Conservation (phyloP, 1,140 invertebrate species). For the Sarcophaga bullata region DNA sequence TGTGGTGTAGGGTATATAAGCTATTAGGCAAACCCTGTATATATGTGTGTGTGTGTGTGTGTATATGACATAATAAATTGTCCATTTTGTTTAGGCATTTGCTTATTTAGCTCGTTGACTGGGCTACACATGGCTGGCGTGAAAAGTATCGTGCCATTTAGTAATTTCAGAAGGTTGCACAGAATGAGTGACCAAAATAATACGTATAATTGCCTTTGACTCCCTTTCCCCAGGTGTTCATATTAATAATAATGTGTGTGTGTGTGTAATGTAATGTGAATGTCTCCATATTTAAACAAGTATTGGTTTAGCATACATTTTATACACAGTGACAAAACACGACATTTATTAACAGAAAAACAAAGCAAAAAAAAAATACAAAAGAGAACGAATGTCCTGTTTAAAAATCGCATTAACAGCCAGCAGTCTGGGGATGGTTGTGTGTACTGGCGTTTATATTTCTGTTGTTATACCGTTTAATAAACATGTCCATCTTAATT, state of each 20-base stretch:
- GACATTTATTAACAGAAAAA: slow-evolving; percentile 39
- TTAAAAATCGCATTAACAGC: not conserved
- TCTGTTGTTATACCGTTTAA: slow-evolving; percentile 35
- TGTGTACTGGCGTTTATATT: not conserved
- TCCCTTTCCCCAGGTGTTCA: not conserved
- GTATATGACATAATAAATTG: slow-evolving; percentile 42
- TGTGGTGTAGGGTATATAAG: too few relatives aligned
- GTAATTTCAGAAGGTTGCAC: not conserved
- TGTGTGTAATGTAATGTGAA: not conserved
- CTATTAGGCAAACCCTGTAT: not conserved
- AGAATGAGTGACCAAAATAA: slow-evolving; percentile 1
- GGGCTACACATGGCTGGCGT: not conserved
- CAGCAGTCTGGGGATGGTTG: not conserved
- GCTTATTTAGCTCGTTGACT: slow-evolving; percentile 19
- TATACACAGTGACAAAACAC: not conserved
- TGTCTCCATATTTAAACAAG: too few relatives aligned
- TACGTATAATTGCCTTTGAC: not conserved
- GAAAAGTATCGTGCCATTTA: slow-evolving; percentile 27
- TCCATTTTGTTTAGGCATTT: slow-evolving; percentile 27
- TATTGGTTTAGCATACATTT: not conserved
- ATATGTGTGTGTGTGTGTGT: not conserved
- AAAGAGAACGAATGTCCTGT: not conserved
- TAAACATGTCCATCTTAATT: slow-evolving; percentile 42
- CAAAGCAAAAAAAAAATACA: not conserved
- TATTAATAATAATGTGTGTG: not conserved